Evolutionary conservation across 1,140 invertebrate genomes (phyloP).

Genomic region (Druon quercuslanigerum): DNA sequence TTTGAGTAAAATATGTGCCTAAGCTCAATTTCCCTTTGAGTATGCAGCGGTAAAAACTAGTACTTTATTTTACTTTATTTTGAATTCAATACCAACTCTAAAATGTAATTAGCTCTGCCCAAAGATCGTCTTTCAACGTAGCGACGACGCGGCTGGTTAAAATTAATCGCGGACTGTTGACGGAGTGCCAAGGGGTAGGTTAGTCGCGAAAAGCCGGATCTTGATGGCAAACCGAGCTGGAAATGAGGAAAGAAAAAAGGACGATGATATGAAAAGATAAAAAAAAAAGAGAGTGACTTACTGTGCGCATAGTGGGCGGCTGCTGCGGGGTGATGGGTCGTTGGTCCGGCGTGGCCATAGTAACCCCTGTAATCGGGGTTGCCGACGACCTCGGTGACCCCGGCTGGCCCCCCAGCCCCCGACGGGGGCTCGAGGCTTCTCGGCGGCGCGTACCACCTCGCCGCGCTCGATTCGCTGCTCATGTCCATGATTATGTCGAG

Average conservation of each 20-base stretch:
- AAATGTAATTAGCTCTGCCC: conserved; percentile 4
- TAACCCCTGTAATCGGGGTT: conserved; percentile 73
- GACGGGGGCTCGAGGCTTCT: conserved; percentile 70
- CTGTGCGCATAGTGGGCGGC: conserved; percentile 74
- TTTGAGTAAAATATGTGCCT: no score
- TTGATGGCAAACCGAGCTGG: conserved; percentile 3
- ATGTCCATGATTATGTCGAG: conserved; percentile 73
- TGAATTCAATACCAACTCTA: not conserved
- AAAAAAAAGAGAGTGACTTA: conserved; percentile 60
- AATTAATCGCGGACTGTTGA: conserved; percentile 15
- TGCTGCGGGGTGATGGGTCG: conserved; percentile 70
- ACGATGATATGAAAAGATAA: not conserved
- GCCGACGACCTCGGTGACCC: conserved; percentile 64
- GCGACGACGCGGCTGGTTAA: not conserved
- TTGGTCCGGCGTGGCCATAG: conserved; percentile 71
- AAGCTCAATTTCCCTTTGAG: no score
- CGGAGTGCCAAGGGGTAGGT: not conserved
- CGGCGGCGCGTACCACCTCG: conserved; percentile 74
- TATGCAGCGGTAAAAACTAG: no score
- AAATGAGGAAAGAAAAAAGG: not conserved
- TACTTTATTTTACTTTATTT: no score
- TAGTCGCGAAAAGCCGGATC: not conserved
- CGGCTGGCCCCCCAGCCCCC: conserved; percentile 59
- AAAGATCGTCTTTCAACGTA: not conserved
- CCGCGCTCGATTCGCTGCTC: conserved; percentile 74